Base-by-base conservation (phyloP, 2,888 invertebrate genomes). In the Periphyllus acericola region DNA sequence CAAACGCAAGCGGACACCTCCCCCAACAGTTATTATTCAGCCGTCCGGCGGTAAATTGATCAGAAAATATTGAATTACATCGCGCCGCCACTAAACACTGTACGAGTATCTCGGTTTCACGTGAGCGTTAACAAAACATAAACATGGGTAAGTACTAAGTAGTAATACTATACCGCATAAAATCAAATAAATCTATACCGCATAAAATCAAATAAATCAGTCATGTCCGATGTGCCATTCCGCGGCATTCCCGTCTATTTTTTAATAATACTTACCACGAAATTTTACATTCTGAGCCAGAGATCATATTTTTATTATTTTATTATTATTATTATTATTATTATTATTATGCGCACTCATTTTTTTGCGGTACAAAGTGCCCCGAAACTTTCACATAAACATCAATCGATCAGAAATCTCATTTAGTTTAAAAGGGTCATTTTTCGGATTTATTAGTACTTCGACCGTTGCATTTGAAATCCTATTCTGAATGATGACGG, bases 11-110 rank as follows among this genome's bases (percentile, higher is more conserved):
- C n/a, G 36, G 80, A 80, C 80, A 80, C 80, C 66, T 68, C n/a
- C n/a, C n/a, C n/a, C n/a, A n/a, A n/a, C n/a, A 66, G 34, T 36
- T n/a, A 34, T 19, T 9, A 11, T 74, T 25, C 6, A 4, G 25
- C 21, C 9, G 25, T 3, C 19, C 4, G n/a, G 21, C 66, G 29
- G 80, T 66, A 80, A 80, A 80, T 80, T 80, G 66, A 80, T 80
- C 80, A 80, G 19, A 80, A 25, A 36, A 80, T 80, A 80, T 80
- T 68, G 66, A 60, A 66, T 80, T 80, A 66, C 80, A 60, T 80
- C 60, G n/a, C n/a, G 36, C 34, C 36, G 36, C 34, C 36, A n/a
- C 36, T 80, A 80, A 80, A 80, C 40, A 66, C 66, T 4, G 40
- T 66, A 17, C n/a, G n/a, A n/a, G n/a, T n/a, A n/a, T n/a, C n/a